Evolutionary conservation across 2,113 vertebrate species (phyloP), one percentile per base, ranked within the genome.

Genomic region (Takifugu flavidus): DNA sequence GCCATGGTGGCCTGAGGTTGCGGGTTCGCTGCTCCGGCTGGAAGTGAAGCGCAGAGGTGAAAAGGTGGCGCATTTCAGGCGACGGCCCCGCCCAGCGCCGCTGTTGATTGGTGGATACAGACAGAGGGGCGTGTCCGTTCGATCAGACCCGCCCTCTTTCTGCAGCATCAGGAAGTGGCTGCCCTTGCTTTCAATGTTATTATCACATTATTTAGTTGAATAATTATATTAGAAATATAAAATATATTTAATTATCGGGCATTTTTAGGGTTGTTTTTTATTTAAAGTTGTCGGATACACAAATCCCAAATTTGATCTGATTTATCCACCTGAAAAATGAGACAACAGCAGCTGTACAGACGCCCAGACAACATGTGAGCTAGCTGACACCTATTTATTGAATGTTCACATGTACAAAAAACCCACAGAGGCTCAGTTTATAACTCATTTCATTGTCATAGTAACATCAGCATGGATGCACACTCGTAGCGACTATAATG

Each of bases 381-480:
- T 68, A 54, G 58, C 80, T 65, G 71, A 83, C 82, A 88, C 59
- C 72, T 76, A 85, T 91, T 91, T 91, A 92, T 92, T 91, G 81
- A 92, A 83, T 87, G 82, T 83, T 83, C 78, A 95, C 93, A 93
- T 85, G 90, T 91, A 96, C 91, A 92, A 90, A 89, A 92, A 86
- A 39, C 5, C 34, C 80, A 85, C 79, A 81, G 62, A 82, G 78
- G 80, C 82, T 83, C 70, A 64, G 81, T 57, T 77, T 80, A 84
- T 82, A 83, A 67, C 80, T 85, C 51, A 77, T 80, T 77, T 83
- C 70, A 85, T 85, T 70, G 68, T 66, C 76, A 75, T 76, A 68
- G 75, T 82, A 74, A 75, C 62, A 82, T 76, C 78, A 81, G 84
- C 74, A 56, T 49, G 15, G 65, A 77, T 53, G 70, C 64, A 56